phyloP scores from a whole-genome alignment of 2,888 invertebrate species.

The Cremastinae sp. region DNA sequence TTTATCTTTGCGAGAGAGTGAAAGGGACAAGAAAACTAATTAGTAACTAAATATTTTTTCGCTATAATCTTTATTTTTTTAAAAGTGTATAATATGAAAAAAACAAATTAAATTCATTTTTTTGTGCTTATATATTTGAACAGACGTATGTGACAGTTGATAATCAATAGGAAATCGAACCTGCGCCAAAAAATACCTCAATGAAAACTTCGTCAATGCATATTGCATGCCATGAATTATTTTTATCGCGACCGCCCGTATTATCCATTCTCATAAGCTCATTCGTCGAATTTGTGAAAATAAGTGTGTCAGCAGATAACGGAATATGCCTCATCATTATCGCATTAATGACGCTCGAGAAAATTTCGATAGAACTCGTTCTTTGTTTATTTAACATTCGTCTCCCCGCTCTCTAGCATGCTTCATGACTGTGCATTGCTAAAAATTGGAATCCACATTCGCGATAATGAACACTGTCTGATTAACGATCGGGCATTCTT shows the following conservation, averaged over 20 bases:
- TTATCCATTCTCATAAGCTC: background rate
- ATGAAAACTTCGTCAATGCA: too few relatives aligned
- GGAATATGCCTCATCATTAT: constrained; percentile 17
- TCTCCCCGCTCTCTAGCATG: constrained; percentile 1
- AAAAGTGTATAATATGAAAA: too few relatives aligned
- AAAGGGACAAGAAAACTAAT: too few relatives aligned
- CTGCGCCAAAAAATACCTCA: too few relatives aligned
- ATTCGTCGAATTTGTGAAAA: background rate
- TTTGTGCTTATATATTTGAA: too few relatives aligned
- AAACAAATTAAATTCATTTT: too few relatives aligned
- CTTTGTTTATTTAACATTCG: constrained; percentile 22
- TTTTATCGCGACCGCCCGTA: background rate
- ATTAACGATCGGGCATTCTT: constrained; percentile 39
- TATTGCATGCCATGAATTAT: background rate
- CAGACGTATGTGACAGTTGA: too few relatives aligned
- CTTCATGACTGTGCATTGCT: constrained; percentile 10
- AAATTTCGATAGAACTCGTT: constrained; percentile 9
- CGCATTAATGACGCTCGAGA: constrained; percentile 34
- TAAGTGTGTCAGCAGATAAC: background rate
- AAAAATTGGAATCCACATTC: constrained; percentile 21
- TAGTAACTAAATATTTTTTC: too few relatives aligned
- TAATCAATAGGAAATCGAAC: too few relatives aligned
- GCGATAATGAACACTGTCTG: constrained; percentile 47
- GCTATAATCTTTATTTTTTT: too few relatives aligned
- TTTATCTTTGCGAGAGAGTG: too few relatives aligned